Evolutionary conservation across 2,113 vertebrate species (phyloP).

Genomic region (Anoplopoma fimbria): DNA sequence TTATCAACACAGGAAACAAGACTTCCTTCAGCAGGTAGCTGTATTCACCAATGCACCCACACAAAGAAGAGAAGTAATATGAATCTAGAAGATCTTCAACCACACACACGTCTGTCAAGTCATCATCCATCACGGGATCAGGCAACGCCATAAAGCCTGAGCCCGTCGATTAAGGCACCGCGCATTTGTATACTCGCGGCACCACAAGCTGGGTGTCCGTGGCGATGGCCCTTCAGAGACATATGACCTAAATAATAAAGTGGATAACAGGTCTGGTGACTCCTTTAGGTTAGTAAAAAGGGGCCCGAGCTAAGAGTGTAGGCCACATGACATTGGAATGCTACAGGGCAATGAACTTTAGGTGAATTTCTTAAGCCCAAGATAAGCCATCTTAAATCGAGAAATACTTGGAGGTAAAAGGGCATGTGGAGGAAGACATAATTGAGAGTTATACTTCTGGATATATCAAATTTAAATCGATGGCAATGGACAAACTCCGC

Average conservation of each 20-base stretch:
- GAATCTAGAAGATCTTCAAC: no score
- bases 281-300: slow-evolving; percentile 17
- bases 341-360: slow-evolving; percentile 21
- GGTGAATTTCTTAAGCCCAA: slow-evolving; percentile 37
- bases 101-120: no score
- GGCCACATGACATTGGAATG: slow-evolving; percentile 69
- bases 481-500: neutral
- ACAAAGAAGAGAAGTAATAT: no score
- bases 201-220: no score
- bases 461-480: neutral
- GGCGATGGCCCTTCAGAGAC: neutral
- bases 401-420: slow-evolving; percentile 15
- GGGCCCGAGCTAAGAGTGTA: slow-evolving; percentile 21
- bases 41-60: no score
- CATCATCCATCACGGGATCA: no score
- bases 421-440: neutral
- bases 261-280: slow-evolving; percentile 18
- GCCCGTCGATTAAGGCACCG: neutral
- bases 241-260: slow-evolving; percentile 8
- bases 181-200: neutral
- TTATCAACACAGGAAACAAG: neutral
- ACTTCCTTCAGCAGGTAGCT: no score
- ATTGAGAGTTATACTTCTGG: neutral
- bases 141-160: no score
- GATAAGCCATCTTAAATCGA: slow-evolving; percentile 23